Base-by-base conservation (phyloP, 1,140 invertebrate genomes). In the Neodiprion pinetum region DNA sequence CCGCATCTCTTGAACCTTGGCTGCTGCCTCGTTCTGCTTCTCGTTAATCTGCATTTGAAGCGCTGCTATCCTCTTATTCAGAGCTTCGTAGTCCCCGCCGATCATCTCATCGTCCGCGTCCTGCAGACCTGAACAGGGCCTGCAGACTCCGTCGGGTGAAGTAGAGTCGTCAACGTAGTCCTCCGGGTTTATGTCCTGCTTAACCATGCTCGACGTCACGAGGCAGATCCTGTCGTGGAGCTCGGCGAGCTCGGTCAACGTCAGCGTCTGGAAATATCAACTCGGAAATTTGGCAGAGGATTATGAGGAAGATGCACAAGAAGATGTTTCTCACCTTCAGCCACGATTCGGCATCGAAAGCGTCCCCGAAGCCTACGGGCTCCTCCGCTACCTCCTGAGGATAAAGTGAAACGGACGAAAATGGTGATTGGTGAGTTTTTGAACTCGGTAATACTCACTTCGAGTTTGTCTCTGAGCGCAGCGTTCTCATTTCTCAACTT, bases 191-290 rank as follows among this genome's bases (percentile, higher is more conserved):
- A 61, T 61, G n/a, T 85, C 82, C 40, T 78, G 67, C 12, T 75
- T 67, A 9, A 85, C 80, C 75, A 85, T 80, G 9, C 66, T 73
- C 21, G 81, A 84, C 70, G 85, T 86, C 61, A 82, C 65, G 0
- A 74, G 9, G 71, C 86, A 86, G 48, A 88, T 83, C 66, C 78
- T 78, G 50, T 86, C 85, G 68, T 87, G 83, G 48, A 88, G 71
- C 11, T 88, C 84, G 4, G 83, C 86, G 48, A 88, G 71, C 72
- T 85, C 80, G 0, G 80, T 82, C 48, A 87, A 48, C 9, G 81
- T 83, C 67, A 86, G 71, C 12, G 84, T 82, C 85, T 86, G 71
- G 12, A 75, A 78, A 71, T 21, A n/a, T 21, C 2, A 5, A 73
- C 17, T 40, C 7, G n/a, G 53, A 9, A 3, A 71, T 71, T 17